Evolutionary conservation across 2,888 invertebrate species (phyloP), one percentile per base, ranked within the genome.

Genomic region (Hololepta plana): DNA sequence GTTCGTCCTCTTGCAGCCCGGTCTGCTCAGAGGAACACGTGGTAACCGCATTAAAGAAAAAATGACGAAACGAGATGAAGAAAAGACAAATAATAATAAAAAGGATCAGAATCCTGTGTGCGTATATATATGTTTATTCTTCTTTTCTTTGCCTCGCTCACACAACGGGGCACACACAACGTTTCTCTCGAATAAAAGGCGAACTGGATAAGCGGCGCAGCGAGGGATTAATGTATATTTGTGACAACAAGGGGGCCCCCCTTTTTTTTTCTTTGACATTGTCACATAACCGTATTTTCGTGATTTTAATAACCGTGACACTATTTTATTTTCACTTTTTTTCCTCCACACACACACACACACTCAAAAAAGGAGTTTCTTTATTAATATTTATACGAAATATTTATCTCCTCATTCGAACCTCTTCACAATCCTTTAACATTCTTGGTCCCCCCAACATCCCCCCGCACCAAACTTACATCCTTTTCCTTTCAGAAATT

Each of bases 201-300:
- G 32, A 33, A 37, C 41, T 30, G 44, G 38, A 23, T 24, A 21
- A 26, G 22, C 26, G 37, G 38, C 47, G 34, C 50, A 49, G 48
- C 49, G 38, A 42, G 47, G 40, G 44, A 42, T 46, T 48, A 46
- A 46, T 46, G 43, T 49, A n/a, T n/a, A 46, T 43, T 45, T 38
- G 43, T 44, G 47, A 49, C 47, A 47, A 39, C 43, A 39, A n/a
- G n/a, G n/a, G n/a, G n/a, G n/a, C n/a, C n/a, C n/a, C 37, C 40
- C 43, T 43, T 38, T 35, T 40, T 38, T 38, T 43, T 43, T 38
- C 40, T 42, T 48, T 49, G 49, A 51, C 49, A 47, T 49, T 51
- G 50, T 51, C 51, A 46, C 45, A 51, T 48, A 49, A 49, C 47
- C 51, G 42, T 53, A 52, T 51, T 46, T n/a, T 53, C 40, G 43